Conservation (phyloP, 2,113 vertebrate genomes). For the Scortum barcoo region DNA sequence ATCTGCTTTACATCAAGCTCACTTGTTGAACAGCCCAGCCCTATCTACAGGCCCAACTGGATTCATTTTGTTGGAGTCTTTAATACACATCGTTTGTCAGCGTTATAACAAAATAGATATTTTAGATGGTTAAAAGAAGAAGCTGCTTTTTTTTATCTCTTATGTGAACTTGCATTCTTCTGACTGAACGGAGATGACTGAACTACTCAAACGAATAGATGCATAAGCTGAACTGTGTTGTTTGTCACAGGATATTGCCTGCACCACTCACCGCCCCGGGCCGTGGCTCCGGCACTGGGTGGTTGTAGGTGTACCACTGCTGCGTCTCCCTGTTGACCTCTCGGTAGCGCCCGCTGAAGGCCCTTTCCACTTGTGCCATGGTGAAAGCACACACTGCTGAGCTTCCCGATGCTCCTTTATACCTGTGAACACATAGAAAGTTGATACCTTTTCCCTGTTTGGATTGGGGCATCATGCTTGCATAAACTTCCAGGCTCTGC, state of each 20-base stretch:
- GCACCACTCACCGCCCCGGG: slow-evolving; percentile 89
- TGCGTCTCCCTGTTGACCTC: slow-evolving; percentile 96
- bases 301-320: slow-evolving; percentile 97
- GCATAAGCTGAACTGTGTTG: not conserved
- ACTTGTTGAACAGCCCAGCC: not conserved
- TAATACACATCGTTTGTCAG: not conserved
- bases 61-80: not conserved
- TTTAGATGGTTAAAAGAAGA: not conserved
- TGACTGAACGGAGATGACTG: not conserved
- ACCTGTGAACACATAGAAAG: slow-evolving; percentile 79
- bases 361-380: slow-evolving; percentile 90
- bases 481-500: not conserved
- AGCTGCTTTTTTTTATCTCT: not conserved
- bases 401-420: slow-evolving; percentile 89
- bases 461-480: no score
- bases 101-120: not conserved
- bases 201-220: not conserved
- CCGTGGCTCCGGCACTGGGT: slow-evolving; percentile 89
- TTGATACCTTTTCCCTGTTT: not conserved
- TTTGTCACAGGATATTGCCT: not conserved
- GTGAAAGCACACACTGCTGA: slow-evolving; percentile 95
- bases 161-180: not conserved
- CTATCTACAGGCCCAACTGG: not conserved
- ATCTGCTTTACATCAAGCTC: slow-evolving; percentile 28
- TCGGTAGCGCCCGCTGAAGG: slow-evolving; percentile 92